phyloP scores from a whole-genome alignment of 2,888 invertebrate species.

The Microchrysa polita region DNA sequence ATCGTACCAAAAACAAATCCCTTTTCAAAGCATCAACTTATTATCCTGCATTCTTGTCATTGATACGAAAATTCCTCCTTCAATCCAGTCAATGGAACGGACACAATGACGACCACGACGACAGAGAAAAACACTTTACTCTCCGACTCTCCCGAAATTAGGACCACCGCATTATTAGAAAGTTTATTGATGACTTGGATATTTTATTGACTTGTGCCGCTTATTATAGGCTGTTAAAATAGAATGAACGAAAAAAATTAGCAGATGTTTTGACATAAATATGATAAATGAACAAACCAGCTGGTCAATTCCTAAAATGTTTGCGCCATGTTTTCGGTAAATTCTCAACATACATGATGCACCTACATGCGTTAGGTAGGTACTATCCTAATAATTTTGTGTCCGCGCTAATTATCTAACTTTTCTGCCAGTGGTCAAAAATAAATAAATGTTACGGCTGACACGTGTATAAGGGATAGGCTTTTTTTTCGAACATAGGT shows the following conservation, averaged over 20 bases:
- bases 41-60: no score
- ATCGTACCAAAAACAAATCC: no score
- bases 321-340: not conserved
- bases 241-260: slow-evolving; percentile 18
- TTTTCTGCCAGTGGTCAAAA: not conserved
- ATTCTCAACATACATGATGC: no score
- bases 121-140: no score
- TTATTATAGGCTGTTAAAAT: slow-evolving; percentile 17
- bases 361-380: no score
- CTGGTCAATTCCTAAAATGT: slow-evolving; percentile 28
- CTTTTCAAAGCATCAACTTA: no score
- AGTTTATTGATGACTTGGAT: slow-evolving; percentile 35
- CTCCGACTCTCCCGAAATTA: not conserved
- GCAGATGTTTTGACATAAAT: slow-evolving; percentile 38
- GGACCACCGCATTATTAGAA: slow-evolving; percentile 30
- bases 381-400: slow-evolving; percentile 15
- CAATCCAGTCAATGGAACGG: no score
- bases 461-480: no score
- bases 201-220: slow-evolving; percentile 23
- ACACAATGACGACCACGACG: no score
- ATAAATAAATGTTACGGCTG: no score
- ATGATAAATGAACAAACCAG: slow-evolving; percentile 38
- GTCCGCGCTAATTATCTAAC: slow-evolving; percentile 18
- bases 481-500: no score
- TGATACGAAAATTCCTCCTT: no score